phyloP scores from a whole-genome alignment of 1,140 invertebrate species.

The Carcinoscorpius rotundicauda region DNA sequence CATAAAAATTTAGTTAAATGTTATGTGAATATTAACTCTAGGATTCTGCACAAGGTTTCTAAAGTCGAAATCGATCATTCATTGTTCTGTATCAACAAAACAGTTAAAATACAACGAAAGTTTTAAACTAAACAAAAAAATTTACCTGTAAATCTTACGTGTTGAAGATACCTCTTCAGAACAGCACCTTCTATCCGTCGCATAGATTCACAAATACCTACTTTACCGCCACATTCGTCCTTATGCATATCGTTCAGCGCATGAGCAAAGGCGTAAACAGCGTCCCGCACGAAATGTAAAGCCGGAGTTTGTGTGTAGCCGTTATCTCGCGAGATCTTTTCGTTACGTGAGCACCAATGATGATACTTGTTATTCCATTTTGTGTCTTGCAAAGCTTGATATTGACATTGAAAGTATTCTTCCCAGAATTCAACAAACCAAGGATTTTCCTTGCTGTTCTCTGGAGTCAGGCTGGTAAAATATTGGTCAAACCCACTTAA shows the following conservation, averaged over 20 bases:
- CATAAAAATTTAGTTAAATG: too few species aligned
- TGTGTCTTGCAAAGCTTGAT: constrained; percentile 12
- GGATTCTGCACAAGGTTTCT: too few species aligned
- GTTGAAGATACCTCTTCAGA: constrained; percentile 35
- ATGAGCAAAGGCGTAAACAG: constrained; percentile 42
- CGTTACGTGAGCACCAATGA: constrained; percentile 18
- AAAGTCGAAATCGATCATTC: too few species aligned
- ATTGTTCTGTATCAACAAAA: too few species aligned
- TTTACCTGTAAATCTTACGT: constrained; percentile 42
- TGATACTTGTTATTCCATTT: constrained; percentile 20
- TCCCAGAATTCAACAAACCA: constrained; percentile 55
- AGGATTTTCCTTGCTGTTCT: constrained; percentile 29
- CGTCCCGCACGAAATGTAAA: constrained; percentile 44
- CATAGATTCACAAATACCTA: constrained; percentile 37
- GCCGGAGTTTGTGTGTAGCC: constrained; percentile 38
- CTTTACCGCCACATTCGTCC: constrained; percentile 29
- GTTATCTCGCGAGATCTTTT: constrained; percentile 16
- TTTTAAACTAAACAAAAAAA: too few species aligned
- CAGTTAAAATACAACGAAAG: too few species aligned
- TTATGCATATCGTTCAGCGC: constrained; percentile 39
- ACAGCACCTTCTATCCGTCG: constrained; percentile 31
- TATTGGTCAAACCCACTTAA: constrained; percentile 42
- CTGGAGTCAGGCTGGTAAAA: constrained; percentile 34
- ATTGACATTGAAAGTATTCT: constrained; percentile 39
- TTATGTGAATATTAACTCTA: too few species aligned